Percentiles rank a stretch among this genome's conserved stretches.
Conservation (phyloP, 2,888 invertebrate species). For the Eumacrocentrus americanus region DNA sequence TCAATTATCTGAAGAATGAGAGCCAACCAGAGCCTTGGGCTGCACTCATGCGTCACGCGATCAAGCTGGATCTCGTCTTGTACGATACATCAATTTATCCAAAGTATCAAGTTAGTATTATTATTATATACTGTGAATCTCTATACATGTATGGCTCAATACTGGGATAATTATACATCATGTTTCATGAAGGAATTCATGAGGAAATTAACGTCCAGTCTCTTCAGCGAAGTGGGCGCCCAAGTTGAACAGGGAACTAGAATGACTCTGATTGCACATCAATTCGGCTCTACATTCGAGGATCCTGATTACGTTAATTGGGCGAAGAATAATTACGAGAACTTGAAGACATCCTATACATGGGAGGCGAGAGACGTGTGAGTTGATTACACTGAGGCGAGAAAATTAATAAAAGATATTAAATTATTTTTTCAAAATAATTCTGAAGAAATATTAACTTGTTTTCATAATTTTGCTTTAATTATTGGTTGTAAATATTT, state of each 20-base stretch:
- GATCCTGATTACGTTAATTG: conserved; percentile 46
- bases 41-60: conserved; percentile 60
- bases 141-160: background rate
- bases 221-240: conserved; percentile 42
- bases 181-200: conserved; percentile 45
- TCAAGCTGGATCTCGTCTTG: conserved; percentile 57
- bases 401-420: too few relatives aligned
- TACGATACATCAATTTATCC: conserved; percentile 48
- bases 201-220: conserved; percentile 42
- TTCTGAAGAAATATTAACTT: too few relatives aligned
- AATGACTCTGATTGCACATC: conserved; percentile 43
- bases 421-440: too few relatives aligned
- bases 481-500: background rate
- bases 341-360: conserved; percentile 23
- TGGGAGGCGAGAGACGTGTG: conserved; percentile 33
- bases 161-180: background rate
- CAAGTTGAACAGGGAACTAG: conserved; percentile 42
- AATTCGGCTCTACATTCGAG: conserved; percentile 48
- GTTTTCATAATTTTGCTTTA: background rate
- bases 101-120: conserved; percentile 47
- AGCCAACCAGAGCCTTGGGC: conserved; percentile 65
- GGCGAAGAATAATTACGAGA: conserved; percentile 40
- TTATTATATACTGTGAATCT: background rate
- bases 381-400: too few relatives aligned
- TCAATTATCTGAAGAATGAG: conserved; percentile 63